These are phyloP conservation scores for Zosterops pallidus DNA, from an alignment of 2,113 vertebrate species.

Conservation along the genomic window DNA sequence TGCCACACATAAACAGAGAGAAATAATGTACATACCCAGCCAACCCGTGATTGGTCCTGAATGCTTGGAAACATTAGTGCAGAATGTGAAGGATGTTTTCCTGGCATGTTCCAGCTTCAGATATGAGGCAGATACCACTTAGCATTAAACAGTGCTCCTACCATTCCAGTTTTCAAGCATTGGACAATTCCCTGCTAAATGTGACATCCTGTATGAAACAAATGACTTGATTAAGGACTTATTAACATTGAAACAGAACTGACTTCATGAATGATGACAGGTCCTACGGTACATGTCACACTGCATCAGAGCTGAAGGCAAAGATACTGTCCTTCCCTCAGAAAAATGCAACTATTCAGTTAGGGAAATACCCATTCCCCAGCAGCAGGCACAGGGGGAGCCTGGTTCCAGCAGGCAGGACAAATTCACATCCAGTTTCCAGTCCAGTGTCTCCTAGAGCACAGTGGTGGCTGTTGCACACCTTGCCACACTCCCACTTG, in stretches of 20 bases:
- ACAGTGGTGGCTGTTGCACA: background rate
- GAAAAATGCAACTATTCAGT: background rate
- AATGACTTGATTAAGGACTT: conserved; percentile 70
- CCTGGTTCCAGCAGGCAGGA: background rate
- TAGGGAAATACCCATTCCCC: background rate
- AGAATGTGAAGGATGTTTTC: conserved; percentile 42
- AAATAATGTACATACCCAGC: background rate
- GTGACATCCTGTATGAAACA: conserved; percentile 65
- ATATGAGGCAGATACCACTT: conserved; percentile 48
- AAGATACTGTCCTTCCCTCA: conserved; percentile 1
- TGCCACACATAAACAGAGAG: background rate
- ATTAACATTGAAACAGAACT: conserved; percentile 61
- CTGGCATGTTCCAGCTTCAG: conserved; percentile 43
- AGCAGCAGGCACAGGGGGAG: background rate
- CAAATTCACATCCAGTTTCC: background rate
- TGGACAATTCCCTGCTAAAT: conserved; percentile 57
- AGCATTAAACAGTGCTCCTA: conserved; percentile 27
- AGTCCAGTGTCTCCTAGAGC: background rate
- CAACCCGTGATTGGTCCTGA: conserved; percentile 32
- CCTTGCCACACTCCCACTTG: background rate
- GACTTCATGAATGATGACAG: conserved; percentile 64
- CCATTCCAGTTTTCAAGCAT: conserved; percentile 45
- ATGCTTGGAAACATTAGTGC: background rate
- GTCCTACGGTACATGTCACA: conserved; percentile 43
- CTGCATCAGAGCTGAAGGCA: conserved; percentile 54